A percentile compares a stretch with the other conserved stretches of the same genome.
Evolutionary conservation across 2,888 invertebrate genomes (phyloP).

Genomic region (Orthonychiurus folsomi): DNA sequence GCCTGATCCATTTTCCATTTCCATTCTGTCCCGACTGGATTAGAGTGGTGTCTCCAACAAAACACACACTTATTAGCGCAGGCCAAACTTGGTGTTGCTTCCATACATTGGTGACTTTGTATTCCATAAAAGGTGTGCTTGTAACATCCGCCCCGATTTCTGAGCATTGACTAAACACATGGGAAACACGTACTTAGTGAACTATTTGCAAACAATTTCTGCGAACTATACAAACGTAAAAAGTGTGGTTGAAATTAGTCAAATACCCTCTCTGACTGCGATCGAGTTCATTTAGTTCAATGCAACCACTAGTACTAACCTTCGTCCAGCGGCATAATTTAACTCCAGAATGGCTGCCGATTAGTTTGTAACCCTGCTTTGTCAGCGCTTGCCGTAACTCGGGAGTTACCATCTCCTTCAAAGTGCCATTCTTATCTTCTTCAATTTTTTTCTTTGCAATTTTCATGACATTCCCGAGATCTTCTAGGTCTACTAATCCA

Average conservation of each 20-base stretch:
- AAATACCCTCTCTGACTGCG: too few species aligned
- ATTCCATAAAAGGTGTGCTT: conserved; percentile 56
- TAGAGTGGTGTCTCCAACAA: conserved; percentile 51
- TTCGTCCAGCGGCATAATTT: conserved; percentile 56
- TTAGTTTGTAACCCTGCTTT: conserved; percentile 52
- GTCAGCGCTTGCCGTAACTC: conserved; percentile 47
- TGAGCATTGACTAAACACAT: conserved; percentile 45
- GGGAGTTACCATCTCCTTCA: conserved; percentile 51
- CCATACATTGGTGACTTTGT: conserved; percentile 54
- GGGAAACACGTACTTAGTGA: conserved; percentile 13
- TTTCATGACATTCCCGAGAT: conserved; percentile 43
- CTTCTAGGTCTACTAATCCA: conserved; percentile 48
- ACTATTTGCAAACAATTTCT: not conserved
- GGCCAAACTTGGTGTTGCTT: conserved; percentile 53
- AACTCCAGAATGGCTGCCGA: conserved; percentile 53
- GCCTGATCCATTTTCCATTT: conserved; percentile 53
- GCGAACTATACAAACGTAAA: too few species aligned
- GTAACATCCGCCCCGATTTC: conserved; percentile 52
- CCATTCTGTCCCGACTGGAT: conserved; percentile 55
- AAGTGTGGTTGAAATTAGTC: too few species aligned
- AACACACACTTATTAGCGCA: conserved; percentile 51
- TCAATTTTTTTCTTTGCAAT: conserved; percentile 39
- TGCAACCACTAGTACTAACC: conserved; percentile 41
- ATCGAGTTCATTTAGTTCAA: too few species aligned
- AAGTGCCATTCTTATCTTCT: conserved; percentile 38